These are phyloP conservation scores for Porphyrio hochstetteri DNA, from an alignment of 2,113 vertebrate species.

Conservation along the genomic window DNA sequence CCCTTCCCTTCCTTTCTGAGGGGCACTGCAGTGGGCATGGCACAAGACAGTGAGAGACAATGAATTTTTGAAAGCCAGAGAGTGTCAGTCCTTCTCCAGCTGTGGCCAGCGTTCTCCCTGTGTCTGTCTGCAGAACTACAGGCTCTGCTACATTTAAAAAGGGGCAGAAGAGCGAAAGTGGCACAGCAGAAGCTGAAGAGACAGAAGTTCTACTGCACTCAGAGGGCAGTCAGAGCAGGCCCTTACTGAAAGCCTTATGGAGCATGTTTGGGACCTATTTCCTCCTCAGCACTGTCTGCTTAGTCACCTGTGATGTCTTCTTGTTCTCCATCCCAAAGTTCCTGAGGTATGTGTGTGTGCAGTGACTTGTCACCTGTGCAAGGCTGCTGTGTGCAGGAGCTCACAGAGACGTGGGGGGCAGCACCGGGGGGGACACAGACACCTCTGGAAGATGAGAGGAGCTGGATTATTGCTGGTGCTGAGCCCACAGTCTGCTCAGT, in stretches of 20 bases:
- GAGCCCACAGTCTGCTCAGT: not conserved
- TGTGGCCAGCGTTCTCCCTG: not conserved
- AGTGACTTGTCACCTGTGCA: not conserved
- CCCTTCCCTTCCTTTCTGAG: not conserved
- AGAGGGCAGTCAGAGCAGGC: slow-evolving; percentile 70
- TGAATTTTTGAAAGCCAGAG: not conserved
- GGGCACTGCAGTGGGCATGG: not conserved
- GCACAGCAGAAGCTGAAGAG: slow-evolving; percentile 77
- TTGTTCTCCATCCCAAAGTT: slow-evolving; percentile 87
- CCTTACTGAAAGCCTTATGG: slow-evolving; percentile 82
- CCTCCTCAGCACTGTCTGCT: slow-evolving; percentile 83
- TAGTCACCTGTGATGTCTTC: slow-evolving; percentile 85
- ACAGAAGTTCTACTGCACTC: slow-evolving; percentile 78
- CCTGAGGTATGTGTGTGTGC: slow-evolving; percentile 79
- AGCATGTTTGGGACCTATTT: slow-evolving; percentile 84
- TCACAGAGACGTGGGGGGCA: not conserved
- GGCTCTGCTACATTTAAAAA: slow-evolving; percentile 40
- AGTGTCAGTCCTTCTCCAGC: not conserved
- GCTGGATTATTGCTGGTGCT: not conserved
- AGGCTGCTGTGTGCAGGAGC: not conserved
- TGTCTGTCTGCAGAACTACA: slow-evolving; percentile 70
- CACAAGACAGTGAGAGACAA: not conserved
- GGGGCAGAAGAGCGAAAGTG: not conserved
- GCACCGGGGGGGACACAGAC: not conserved
- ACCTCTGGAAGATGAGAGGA: not conserved